Evolutionary conservation across 2,888 invertebrate genomes (phyloP).

Genomic region (Acanthacorydalis orientalis): DNA sequence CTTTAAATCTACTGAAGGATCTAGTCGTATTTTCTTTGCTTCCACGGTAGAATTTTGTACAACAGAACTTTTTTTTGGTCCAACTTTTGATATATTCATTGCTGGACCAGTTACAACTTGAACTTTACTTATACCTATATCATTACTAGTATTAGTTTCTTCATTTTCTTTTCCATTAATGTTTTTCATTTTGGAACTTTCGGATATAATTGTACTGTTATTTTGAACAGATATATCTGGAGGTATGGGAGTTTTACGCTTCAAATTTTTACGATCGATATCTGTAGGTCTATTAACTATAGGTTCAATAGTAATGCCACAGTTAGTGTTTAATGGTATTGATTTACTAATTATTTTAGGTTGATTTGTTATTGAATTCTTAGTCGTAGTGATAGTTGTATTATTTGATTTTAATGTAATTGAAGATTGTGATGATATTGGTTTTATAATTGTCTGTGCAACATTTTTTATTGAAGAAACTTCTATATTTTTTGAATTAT

Average conservation of each 20-base stretch:
- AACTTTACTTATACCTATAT: too few species aligned
- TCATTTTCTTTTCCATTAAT: too few species aligned
- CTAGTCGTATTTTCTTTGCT: too few species aligned
- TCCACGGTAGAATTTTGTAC: too few species aligned
- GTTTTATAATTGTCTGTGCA: neutral
- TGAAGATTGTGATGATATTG: neutral
- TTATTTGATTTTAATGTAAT: neutral
- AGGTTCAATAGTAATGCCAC: constrained; percentile 3
- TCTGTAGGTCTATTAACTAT: neutral
- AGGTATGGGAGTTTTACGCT: neutral
- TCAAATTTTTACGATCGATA: neutral
- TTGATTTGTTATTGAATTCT: neutral
- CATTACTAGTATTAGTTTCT: too few species aligned
- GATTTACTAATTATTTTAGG: too few species aligned
- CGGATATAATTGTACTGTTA: neutral
- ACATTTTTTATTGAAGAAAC: too few species aligned
- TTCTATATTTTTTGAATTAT: too few species aligned
- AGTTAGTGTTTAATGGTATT: neutral
- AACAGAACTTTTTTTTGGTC: too few species aligned
- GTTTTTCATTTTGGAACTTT: neutral
- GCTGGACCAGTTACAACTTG: too few species aligned
- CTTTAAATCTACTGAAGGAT: too few species aligned
- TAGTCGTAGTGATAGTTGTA: neutral
- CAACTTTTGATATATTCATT: too few species aligned
- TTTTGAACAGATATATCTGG: neutral